Base-by-base conservation (phyloP, 2,888 invertebrate genomes). In the Hydraecia micacea region DNA sequence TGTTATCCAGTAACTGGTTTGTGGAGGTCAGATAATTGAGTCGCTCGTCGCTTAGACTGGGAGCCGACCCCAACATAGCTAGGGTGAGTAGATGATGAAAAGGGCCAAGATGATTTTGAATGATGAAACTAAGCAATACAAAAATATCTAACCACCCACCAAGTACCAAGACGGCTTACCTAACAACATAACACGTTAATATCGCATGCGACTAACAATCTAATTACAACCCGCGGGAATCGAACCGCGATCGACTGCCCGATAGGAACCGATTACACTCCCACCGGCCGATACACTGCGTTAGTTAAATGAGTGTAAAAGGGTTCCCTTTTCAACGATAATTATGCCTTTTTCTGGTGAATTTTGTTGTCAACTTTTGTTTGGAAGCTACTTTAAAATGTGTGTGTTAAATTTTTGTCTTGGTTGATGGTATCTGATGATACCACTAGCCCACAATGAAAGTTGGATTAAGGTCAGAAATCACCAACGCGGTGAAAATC, bases 201-300 rank as follows among this genome's bases (percentile, higher is more conserved):
- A 96, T 96, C 92, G 96, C 96, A 96, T 96, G 96, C 94, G 91
- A 95, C 95, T 96, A 96, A 96, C 96, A 96, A 96, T 96, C 95
- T 96, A 96, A 96, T 96, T 96, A 95, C 95, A 92, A 92, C 95
- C 94, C 95, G 85, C 94, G 96, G 96, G 96, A 96, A 96, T 96
- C 96, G 96, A 96, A 96, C 95, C 89, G 91, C 91, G 96, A 96
- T 96, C 94, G 93, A 85, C 79, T 86, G 89, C 69, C 92, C 91
- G 96, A 96, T 96, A 96, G 90, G 89, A 84, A 91, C 90, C 95
- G 95, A 95, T 95, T 94, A 93, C 94, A 88, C 87, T 87, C 86
- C 88, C 86, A 90, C 92, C 90, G 92, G 92, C 86, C 88, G 85
- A 88, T 89, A 87, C 86, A 78, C 76, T 58, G 81, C 82, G 83